Evolutionary conservation across 1,140 invertebrate genomes (phyloP), one percentile per base, ranked within the genome.

Genomic region (Musca domestica): DNA sequence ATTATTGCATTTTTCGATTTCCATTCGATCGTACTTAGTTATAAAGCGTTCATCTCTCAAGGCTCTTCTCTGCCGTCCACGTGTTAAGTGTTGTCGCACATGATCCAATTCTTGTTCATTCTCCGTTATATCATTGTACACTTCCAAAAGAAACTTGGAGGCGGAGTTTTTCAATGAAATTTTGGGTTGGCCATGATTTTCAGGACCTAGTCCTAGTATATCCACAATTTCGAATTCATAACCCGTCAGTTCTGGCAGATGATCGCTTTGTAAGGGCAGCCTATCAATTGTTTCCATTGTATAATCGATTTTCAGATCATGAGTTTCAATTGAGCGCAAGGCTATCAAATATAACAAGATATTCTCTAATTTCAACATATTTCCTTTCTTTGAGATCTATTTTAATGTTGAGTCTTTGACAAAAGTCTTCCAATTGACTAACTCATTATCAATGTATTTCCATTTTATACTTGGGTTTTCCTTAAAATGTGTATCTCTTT

Each of bases 1-100:
- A 47, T 76, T 81, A 19, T 81, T 81, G 64, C 76, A 77, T 2
- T 63, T 78, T 52, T 76, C 78, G 52, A 81, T 76, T 61, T 76
- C 74, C 27, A 72, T 68, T 5, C 76, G 74, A 70, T 81, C 78
- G 41, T 72, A 72, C 0, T 64, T 61, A 3, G 78, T 74, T 27
- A 81, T 74, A 9, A 80, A 64, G 12, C 74, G 77, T 17, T 80
- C 78, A 56, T 80, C 75, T 0, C 71, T 66, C 9, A 74, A 34
- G 0, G 75, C 70, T 15, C 78, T 76, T 67, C 71, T 80, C 30
- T 76, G 73, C 2, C 76, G 70, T 41, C 74, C 71, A 12, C 72
- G 58, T 6, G 74, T 19, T 14, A 61, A 41, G 19, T 61, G 72
- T 41, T 76, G 72, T 20, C 63, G 12, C 17, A 74, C 14, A 14